Percentiles rank a stretch among this genome's conserved stretches.
These are phyloP conservation scores for Cyprinus carpio DNA, from an alignment of 2,113 vertebrate species.

Conservation along the genomic window DNA sequence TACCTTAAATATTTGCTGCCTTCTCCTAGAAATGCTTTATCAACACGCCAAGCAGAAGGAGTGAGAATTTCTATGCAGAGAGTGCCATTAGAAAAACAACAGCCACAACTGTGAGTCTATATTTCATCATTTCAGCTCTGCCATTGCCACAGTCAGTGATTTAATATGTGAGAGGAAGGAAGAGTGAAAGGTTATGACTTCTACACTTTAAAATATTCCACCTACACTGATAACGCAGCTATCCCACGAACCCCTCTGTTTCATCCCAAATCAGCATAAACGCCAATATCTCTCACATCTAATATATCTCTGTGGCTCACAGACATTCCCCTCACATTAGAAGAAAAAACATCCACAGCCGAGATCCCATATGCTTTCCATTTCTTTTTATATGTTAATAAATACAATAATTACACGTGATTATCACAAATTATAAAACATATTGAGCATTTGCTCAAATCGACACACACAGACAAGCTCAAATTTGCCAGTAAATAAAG, in stretches of 20 bases:
- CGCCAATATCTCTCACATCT: conserved; percentile 34
- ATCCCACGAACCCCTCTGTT: conserved; percentile 41
- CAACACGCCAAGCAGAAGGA: conserved; percentile 64
- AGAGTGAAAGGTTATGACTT: conserved; percentile 56
- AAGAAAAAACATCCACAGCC: conserved; percentile 10
- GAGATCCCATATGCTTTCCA: not conserved
- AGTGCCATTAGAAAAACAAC: conserved; percentile 58
- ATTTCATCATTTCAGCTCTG: conserved; percentile 54
- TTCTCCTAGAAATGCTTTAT: conserved; percentile 71
- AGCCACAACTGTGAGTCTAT: conserved; percentile 52
- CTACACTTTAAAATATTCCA: conserved; percentile 53
- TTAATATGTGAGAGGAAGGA: conserved; percentile 46
- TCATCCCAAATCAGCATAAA: conserved; percentile 42
- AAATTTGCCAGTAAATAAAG: conserved; percentile 37
- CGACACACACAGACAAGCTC: conserved; percentile 1
- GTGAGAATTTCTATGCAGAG: conserved; percentile 61
- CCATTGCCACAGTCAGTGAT: conserved; percentile 38
- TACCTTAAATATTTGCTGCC: conserved; percentile 77
- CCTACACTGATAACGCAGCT: conserved; percentile 38
- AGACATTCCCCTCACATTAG: not conserved
- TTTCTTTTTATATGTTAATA: not conserved
- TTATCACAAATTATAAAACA: conserved; percentile 9
- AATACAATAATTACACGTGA: conserved; percentile 5
- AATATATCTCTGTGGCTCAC: conserved; percentile 9
- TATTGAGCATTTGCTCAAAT: conserved; percentile 20